Percentiles rank a stretch among this genome's conserved stretches.
Evolutionary conservation across 2,113 vertebrate genomes (phyloP).

Genomic region (Struthidea cinerea): DNA sequence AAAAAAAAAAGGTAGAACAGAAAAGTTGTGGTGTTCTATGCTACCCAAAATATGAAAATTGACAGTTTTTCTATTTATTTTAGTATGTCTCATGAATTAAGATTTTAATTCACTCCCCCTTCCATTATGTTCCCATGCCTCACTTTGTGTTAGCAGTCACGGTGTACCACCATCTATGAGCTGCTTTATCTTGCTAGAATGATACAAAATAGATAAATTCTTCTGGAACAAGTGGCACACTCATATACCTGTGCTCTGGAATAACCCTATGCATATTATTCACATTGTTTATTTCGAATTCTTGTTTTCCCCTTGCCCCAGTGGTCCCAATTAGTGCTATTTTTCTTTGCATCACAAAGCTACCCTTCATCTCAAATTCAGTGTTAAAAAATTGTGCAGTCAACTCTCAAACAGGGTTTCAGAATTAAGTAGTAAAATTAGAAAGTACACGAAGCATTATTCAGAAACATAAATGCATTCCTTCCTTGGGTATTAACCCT

Average conservation of each 20-base stretch:
- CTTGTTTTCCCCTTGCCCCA: not conserved
- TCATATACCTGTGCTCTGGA: not conserved
- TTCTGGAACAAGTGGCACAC: not conserved
- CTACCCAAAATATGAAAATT: not conserved
- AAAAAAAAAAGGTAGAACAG: not conserved
- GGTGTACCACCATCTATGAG: not conserved
- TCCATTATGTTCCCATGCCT: not conserved
- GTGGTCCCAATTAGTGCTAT: not conserved
- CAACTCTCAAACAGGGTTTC: not conserved
- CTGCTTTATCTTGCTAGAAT: not conserved
- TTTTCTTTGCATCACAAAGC: not conserved
- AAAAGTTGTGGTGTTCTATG: not conserved
- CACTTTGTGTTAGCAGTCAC: not conserved
- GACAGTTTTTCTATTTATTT: not conserved
- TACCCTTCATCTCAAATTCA: not conserved
- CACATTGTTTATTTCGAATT: not conserved
- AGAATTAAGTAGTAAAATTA: not conserved
- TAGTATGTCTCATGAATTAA: not conserved
- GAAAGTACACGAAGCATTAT: not conserved
- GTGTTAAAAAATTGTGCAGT: not conserved
- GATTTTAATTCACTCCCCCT: not conserved
- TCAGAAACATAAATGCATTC: not conserved
- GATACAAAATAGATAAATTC: not conserved
- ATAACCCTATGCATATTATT: not conserved
- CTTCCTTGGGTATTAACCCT: not conserved